Base-by-base conservation (phyloP, 2,797 vertebrate genomes). In the Aulostomus chinensis region DNA sequence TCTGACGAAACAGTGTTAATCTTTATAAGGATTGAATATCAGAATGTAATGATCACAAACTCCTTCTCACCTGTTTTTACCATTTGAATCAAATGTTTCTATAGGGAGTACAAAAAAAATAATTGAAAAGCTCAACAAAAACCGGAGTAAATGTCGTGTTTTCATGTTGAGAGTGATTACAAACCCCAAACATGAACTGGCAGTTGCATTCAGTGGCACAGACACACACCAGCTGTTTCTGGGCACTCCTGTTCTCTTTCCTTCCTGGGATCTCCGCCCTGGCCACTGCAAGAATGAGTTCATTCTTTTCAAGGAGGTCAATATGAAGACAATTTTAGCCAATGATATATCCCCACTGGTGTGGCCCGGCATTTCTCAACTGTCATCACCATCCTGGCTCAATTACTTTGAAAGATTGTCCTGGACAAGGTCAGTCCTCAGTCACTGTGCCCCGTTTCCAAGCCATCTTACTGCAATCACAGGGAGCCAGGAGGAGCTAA, bases 381-480 rank as follows among this genome's bases (percentile, higher is more conserved):
- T 91, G 88, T 89, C 80, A 76, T 54, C 80, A 58, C 80, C 77
- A 87, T 71, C 83, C 86, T 78, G 77, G 89, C 87, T 93, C 89
- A 86, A 86, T 90, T 90, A 86, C 73, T 84, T 81, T 88, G 87
- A 91, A 78, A 75, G 82, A 92, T 90, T 77, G 86, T 79, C 34
- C 61, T 4, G 81, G 71, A 81, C 86, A 90, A 90, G 89, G 89
- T 90, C 85, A 83, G 68, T 81, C 76, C 74, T 88, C 80, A 80
- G 84, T 80, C 77, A 85, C 67, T 4, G 65, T 57, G 73, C 79
- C 81, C 80, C 67, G 36, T 72, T 73, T 56, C 67, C 67, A 58
- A 67, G 31, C 25, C 37, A 75, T 80, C 65, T 56, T 39, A 51
- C 25, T 14, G 42, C 54, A 67, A 63, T 73, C 73, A 60, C 51